These are phyloP conservation scores for Sycophila texana DNA, from an alignment of 2,888 invertebrate species.

Conservation along the genomic window DNA sequence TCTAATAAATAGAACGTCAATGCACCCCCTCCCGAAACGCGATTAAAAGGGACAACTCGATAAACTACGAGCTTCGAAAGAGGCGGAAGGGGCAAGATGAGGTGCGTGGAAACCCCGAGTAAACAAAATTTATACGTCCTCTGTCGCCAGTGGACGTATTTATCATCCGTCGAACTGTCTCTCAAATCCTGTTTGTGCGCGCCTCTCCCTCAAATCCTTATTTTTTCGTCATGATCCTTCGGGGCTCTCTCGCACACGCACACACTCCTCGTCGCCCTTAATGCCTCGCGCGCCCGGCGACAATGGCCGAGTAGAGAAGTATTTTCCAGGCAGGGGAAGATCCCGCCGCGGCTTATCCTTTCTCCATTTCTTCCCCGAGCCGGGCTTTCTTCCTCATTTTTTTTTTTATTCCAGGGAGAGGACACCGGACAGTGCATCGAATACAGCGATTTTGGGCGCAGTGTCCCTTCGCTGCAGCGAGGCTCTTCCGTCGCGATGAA, in stretches of 20 bases:
- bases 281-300: constrained; percentile 2
- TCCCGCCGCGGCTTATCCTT: constrained; percentile 51
- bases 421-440: background rate
- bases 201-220: constrained; percentile 41
- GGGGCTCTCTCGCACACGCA: background rate
- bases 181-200: constrained; percentile 9
- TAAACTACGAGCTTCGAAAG: constrained; percentile 13
- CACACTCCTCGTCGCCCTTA: background rate
- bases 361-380: constrained; percentile 47
- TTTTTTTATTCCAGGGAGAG: background rate
- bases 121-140: constrained; percentile 48
- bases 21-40: background rate
- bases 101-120: constrained; percentile 11
- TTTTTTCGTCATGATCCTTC: constrained; percentile 48
- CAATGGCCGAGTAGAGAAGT: constrained; percentile 42
- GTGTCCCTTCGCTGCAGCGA: background rate
- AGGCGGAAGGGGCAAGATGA: background rate
- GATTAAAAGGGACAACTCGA: constrained; percentile 19
- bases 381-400: background rate
- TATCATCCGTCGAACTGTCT: constrained; percentile 46
- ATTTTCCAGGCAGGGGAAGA: constrained; percentile 43
- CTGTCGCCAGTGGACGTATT: constrained; percentile 33
- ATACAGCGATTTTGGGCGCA: constrained; percentile 26
- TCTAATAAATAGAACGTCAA: constrained; percentile 14
- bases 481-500: constrained; percentile 36